Percentiles rank a stretch among this genome's conserved stretches.
These are phyloP conservation scores for Bactericera cockerelli DNA, from an alignment of 1,140 invertebrate genomes.

Conservation along the genomic window DNA sequence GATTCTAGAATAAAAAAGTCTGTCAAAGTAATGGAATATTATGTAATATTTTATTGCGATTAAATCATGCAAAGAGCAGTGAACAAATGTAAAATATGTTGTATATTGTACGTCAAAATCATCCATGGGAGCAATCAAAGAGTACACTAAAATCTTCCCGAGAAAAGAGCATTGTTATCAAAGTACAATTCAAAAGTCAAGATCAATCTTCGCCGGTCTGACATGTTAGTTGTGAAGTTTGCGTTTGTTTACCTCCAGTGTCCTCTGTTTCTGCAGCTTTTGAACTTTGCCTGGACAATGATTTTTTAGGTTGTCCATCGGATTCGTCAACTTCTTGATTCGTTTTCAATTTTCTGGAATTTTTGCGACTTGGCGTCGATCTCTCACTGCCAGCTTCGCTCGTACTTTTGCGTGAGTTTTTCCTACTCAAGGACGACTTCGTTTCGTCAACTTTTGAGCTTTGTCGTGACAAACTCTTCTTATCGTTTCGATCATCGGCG, in stretches of 20 bases:
- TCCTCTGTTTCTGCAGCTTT: background rate
- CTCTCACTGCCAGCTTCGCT: background rate
- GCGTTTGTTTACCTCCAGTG: background rate
- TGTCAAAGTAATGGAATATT: too few species aligned
- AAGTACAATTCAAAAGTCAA: too few species aligned
- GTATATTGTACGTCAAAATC: too few species aligned
- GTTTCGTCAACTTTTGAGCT: background rate
- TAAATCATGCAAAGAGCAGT: too few species aligned
- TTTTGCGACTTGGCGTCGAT: background rate
- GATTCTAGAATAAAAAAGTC: too few species aligned
- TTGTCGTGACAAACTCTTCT: background rate
- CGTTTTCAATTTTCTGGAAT: background rate
- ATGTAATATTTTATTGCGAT: too few species aligned
- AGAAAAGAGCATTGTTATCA: too few species aligned
- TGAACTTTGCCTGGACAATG: background rate
- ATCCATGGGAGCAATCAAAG: too few species aligned
- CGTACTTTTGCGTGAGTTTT: background rate
- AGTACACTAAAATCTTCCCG: too few species aligned
- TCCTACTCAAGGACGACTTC: background rate
- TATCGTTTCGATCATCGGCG: background rate
- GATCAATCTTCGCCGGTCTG: background rate
- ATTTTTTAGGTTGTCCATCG: background rate
- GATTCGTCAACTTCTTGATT: background rate
- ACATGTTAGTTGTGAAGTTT: background rate
- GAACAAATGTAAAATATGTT: too few species aligned